Evolutionary conservation across 2,888 invertebrate species (phyloP), one percentile per base, ranked within the genome.

Genomic region (Eremobia ochroleuca): DNA sequence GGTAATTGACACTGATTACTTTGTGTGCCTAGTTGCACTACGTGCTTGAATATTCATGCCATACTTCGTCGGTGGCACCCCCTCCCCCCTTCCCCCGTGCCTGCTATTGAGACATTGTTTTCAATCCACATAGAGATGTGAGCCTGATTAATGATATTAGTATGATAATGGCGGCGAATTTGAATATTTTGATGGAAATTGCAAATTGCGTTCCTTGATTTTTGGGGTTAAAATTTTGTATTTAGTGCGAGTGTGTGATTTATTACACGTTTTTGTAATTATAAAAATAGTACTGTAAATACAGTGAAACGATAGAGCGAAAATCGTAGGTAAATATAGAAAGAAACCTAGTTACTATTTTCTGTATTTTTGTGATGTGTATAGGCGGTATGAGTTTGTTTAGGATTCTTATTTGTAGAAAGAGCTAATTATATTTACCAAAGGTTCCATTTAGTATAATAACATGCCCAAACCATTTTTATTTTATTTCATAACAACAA

Each of bases 1-100:
- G 87, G 81, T 92, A 90, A 90, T 91, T 90, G 89, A 87, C 87
- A 87, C 88, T 87, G 87, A 89, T 89, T 89, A 89, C 86, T 90
- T 87, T 86, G 87, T 85, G 85, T 78, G 78, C 70, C 80, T 83
- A 82, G 79, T 83, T 80, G 83, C 81, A 79, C 75, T 76, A 13
- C 40, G 49, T 40, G 9, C 67, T 79, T 91, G 86, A 90, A 91
- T 91, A 91, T 90, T 91, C 89, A 89, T 90, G 78, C 28, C n/a
- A 81, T 74, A 76, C 85, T 84, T 55, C 79, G 70, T 58, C 70
- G 34, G 43, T 59, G 58, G 67, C 67, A 21, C 13, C 31, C 31
- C 69, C 25, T 8, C 9, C 4, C 31, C 55, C n/a, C 0, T 25
- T 0, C 3, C 18, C 6, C 11, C 15, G 5, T 25, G 34, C 58